phyloP scores from a whole-genome alignment of 2,113 vertebrate genomes.

The Silurus meridionalis region DNA sequence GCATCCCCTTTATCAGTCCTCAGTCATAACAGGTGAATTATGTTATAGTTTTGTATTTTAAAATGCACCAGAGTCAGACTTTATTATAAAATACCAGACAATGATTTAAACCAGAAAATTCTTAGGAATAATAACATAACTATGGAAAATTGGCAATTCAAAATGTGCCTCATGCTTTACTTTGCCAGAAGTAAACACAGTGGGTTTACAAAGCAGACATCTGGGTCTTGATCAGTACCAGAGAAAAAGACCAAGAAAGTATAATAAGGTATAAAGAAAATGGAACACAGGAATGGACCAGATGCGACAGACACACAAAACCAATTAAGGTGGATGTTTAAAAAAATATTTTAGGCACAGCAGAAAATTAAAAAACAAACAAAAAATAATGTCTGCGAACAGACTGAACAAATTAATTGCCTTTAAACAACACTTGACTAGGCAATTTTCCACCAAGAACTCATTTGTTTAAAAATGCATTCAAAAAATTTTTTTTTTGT shows the following conservation, averaged over 20 bases:
- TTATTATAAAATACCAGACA: neutral
- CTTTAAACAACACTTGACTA: neutral
- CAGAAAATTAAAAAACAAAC: neutral
- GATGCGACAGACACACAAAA: neutral
- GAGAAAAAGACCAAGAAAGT: neutral
- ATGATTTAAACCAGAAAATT: neutral
- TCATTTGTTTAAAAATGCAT: neutral
- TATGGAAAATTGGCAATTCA: neutral
- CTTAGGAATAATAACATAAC: neutral
- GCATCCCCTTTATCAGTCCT: slow-evolving; percentile 95
- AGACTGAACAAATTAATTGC: neutral
- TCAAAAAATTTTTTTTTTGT: neutral
- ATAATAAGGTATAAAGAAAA: neutral
- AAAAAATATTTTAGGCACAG: neutral
- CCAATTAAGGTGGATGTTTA: neutral
- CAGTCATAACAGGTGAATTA: slow-evolving; percentile 89
- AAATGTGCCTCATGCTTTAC: neutral
- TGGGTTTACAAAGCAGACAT: neutral
- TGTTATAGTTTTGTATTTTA: neutral
- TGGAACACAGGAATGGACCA: neutral
- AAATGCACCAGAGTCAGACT: neutral
- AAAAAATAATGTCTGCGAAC: neutral
- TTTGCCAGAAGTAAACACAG: neutral
- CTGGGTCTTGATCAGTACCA: neutral
- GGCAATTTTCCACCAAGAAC: neutral